Conservation (phyloP, 35 echinoderm and acorn worm genomes). For the Hemicentrotus pulcherrimus region DNA sequence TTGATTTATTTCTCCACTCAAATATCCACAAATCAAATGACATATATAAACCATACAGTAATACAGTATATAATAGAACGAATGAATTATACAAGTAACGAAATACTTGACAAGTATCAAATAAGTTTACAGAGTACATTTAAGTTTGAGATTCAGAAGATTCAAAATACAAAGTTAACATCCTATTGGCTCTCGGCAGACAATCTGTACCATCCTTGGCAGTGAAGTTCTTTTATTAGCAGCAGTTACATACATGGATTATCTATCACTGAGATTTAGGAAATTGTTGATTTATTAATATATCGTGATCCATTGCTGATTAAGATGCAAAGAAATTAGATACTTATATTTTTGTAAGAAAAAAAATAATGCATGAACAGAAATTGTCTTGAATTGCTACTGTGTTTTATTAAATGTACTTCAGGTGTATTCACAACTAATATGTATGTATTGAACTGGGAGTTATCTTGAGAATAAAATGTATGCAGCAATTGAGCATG, state of each 20-base stretch:
- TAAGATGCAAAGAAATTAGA: not conserved
- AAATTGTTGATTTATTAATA: not conserved
- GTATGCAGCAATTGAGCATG: not conserved
- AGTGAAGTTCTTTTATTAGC: not conserved
- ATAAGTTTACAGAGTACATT: too few relatives aligned
- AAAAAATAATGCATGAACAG: not conserved
- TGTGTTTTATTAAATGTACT: not conserved
- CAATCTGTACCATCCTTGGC: not conserved
- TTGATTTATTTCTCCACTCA: too few relatives aligned
- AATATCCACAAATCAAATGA: too few relatives aligned
- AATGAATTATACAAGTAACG: too few relatives aligned
- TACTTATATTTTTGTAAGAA: conserved; percentile 7
- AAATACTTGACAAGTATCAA: too few relatives aligned
- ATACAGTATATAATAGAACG: too few relatives aligned
- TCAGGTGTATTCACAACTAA: not conserved
- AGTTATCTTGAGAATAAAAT: not conserved
- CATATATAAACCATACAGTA: too few relatives aligned
- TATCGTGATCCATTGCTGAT: not conserved
- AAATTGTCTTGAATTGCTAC: not conserved
- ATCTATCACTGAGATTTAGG: not conserved
- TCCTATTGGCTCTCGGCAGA: too few relatives aligned
- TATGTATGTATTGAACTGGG: not conserved
- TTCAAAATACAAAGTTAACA: too few relatives aligned
- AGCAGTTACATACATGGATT: not conserved
- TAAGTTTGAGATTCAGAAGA: too few relatives aligned